phyloP scores from a whole-genome alignment of 2,797 vertebrate genomes.

The Ctenosaura bakeri region DNA sequence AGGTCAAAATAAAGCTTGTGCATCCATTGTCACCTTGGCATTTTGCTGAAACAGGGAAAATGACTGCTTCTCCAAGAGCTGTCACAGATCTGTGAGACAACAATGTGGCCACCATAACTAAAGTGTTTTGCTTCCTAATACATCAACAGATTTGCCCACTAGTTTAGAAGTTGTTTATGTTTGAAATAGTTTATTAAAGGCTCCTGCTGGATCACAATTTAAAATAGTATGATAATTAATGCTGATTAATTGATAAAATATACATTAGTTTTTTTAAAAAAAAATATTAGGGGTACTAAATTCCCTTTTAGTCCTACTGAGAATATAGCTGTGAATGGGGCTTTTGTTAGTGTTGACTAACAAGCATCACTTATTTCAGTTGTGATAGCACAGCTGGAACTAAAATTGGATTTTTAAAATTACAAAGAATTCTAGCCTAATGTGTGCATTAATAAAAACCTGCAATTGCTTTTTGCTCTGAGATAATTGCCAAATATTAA shows the following conservation, averaged over 20 bases:
- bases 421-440: not conserved
- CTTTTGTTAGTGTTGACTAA: too few species aligned
- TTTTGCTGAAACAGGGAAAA: not conserved
- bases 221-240: not conserved
- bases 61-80: not conserved
- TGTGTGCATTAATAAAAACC: not conserved
- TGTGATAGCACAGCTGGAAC: too few species aligned
- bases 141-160: not conserved
- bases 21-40: not conserved
- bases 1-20: not conserved
- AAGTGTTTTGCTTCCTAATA: not conserved
- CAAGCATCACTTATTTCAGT: too few species aligned
- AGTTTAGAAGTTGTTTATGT: not conserved
- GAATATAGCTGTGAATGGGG: too few species aligned
- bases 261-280: too few species aligned
- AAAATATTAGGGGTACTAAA: too few species aligned
- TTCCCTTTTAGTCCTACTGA: too few species aligned
- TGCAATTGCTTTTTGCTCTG: slow-evolving; percentile 34
- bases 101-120: not conserved
- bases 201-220: not conserved
- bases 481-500: slow-evolving; percentile 24
- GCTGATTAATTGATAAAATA: not conserved
- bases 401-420: not conserved
- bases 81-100: not conserved
- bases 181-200: not conserved